Conservation (phyloP, 2,113 vertebrate species). For the Eupsittula cactorum region DNA sequence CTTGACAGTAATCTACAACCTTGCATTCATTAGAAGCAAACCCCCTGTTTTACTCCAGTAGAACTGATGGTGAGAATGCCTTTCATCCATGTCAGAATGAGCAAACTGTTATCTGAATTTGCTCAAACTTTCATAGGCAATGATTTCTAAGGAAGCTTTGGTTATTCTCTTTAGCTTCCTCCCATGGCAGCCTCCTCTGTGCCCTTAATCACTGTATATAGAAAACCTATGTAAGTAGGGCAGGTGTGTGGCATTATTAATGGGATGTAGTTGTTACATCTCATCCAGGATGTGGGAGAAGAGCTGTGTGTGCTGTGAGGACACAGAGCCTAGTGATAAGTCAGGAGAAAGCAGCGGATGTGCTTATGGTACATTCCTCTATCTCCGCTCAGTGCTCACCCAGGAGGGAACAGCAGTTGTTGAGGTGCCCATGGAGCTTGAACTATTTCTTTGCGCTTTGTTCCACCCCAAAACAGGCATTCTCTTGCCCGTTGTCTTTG, state of each 20-base stretch:
- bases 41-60: not conserved
- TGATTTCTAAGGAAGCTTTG: conserved; percentile 19
- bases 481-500: not conserved
- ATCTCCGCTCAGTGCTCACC: not conserved
- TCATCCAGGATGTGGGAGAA: not conserved
- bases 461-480: not conserved
- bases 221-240: fast-evolving
- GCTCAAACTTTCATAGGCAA: not conserved
- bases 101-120: not conserved
- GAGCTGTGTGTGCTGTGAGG: not conserved
- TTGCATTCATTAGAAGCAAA: not conserved
- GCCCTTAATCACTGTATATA: not conserved
- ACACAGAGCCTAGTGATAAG: not conserved
- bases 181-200: not conserved
- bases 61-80: not conserved
- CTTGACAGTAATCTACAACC: not conserved
- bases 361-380: not conserved
- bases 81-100: not conserved
- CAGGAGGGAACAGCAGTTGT: not conserved
- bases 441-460: not conserved
- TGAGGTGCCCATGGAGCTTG: not conserved
- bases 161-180: not conserved
- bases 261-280: not conserved
- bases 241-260: not conserved
- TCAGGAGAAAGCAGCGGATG: not conserved